A percentile compares a stretch with the other conserved stretches of the same genome.
phyloP scores from a whole-genome alignment of 2,888 invertebrate genomes.

The Sthenelais limicola region DNA sequence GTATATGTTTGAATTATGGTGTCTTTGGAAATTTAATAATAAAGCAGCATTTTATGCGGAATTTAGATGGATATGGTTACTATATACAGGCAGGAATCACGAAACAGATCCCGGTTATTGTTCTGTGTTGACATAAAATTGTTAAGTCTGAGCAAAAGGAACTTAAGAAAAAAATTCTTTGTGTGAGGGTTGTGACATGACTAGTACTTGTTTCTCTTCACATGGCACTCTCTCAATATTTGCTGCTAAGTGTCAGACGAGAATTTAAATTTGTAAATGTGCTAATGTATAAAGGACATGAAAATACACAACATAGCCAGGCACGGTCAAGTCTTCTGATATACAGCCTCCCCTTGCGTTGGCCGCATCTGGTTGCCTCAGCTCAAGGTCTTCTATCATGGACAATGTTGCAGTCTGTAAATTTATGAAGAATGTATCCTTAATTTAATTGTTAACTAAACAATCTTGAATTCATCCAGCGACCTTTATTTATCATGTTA shows the following conservation, averaged over 20 bases:
- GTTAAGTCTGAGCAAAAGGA: slow-evolving; percentile 23
- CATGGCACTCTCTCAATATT: slow-evolving; percentile 15
- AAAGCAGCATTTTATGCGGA: slow-evolving; percentile 35
- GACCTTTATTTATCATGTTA: slow-evolving; percentile 37
- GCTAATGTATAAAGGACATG: slow-evolving; percentile 33
- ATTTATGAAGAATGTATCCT: slow-evolving; percentile 27
- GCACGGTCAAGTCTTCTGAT: slow-evolving; percentile 8
- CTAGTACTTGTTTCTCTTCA: slow-evolving; percentile 19
- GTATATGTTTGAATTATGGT: slow-evolving; percentile 18
- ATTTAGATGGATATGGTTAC: no score
- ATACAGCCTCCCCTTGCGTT: slow-evolving; percentile 8
- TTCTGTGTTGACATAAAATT: slow-evolving; percentile 20
- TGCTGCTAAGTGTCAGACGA: slow-evolving; percentile 12
- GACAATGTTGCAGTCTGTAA: slow-evolving; percentile 32
- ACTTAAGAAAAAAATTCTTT: slow-evolving; percentile 25
- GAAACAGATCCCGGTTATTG: slow-evolving; percentile 30
- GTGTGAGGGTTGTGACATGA: slow-evolving; percentile 35
- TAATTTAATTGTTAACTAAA: slow-evolving; percentile 38
- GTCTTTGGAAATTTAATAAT: not conserved
- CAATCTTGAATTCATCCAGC: slow-evolving; percentile 30
- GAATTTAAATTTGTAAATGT: slow-evolving; percentile 17
- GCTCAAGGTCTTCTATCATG: slow-evolving; percentile 32
- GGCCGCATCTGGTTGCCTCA: slow-evolving; percentile 8
- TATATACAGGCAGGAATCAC: slow-evolving; percentile 24
- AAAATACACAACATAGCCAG: slow-evolving; percentile 20